A percentile compares a stretch with the other conserved stretches of the same genome.
phyloP scores from a whole-genome alignment of 2,797 vertebrate species.

The Trachurus trachurus region DNA sequence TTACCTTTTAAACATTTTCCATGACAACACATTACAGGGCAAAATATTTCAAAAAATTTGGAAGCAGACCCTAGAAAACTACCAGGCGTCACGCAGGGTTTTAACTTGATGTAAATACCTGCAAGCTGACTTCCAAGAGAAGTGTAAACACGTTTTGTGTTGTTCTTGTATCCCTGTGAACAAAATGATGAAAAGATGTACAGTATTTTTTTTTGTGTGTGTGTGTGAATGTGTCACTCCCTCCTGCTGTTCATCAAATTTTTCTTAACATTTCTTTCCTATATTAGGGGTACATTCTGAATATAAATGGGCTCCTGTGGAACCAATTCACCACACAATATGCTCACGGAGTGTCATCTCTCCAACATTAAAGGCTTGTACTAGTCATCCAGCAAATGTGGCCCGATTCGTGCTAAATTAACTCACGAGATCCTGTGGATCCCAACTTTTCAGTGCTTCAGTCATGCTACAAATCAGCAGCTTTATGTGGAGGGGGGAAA shows the following conservation, averaged over 20 bases:
- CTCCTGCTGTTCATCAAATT: slow-evolving; percentile 41
- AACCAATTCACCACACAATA: slow-evolving; percentile 29
- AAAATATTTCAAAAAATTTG: slow-evolving; percentile 39
- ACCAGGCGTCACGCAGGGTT: slow-evolving; percentile 18
- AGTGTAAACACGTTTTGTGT: slow-evolving; percentile 3
- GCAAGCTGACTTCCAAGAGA: slow-evolving; percentile 36
- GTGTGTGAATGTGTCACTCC: not conserved
- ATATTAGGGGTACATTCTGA: slow-evolving; percentile 24
- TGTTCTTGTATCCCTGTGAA: slow-evolving; percentile 10
- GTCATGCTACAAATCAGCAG: slow-evolving; percentile 22
- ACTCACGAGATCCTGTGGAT: slow-evolving; percentile 2
- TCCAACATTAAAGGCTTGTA: slow-evolving; percentile 36
- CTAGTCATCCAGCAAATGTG: slow-evolving; percentile 35
- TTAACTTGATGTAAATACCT: slow-evolving; percentile 41
- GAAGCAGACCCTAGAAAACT: slow-evolving; percentile 35
- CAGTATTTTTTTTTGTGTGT: not conserved
- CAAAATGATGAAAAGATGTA: slow-evolving; percentile 17
- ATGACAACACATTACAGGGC: slow-evolving; percentile 43
- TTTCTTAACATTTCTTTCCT: slow-evolving; percentile 22
- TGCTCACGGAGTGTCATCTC: slow-evolving; percentile 28
- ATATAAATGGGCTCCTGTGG: slow-evolving; percentile 32
- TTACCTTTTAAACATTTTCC: slow-evolving; percentile 49
- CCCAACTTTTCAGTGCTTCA: slow-evolving; percentile 18
- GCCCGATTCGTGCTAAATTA: slow-evolving; percentile 37
- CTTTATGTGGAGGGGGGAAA: not conserved